Base-by-base conservation (phyloP, 1,140 invertebrate genomes). In the Adelges cooleyi region DNA sequence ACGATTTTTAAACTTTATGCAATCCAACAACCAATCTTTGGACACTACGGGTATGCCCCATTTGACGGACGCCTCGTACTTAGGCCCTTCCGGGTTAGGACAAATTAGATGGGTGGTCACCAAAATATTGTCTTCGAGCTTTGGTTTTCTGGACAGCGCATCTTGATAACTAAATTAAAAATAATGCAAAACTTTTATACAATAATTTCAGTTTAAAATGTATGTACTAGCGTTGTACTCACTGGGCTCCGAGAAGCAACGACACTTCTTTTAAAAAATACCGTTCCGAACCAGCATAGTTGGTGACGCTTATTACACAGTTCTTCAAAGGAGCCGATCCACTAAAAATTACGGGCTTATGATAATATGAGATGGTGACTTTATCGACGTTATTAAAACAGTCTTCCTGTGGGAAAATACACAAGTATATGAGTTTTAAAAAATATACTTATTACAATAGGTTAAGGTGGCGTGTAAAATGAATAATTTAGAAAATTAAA, bases 1-100 rank as follows among this genome's bases (percentile, higher is more conserved):
- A 56, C 54, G 66, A 2, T 1, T 38, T 22, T 54, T 59, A 22
- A 10, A 11, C 23, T 29, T 52, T 11, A 68, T 82, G 75, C 89
- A 92, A 22, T 79, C 76, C 38, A 86, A 72, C 25, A 95, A 71
- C 92, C 92, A 95, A 15, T 83, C 74, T 22, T 83, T 81, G 1
- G 72, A 82, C 1, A 94, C 82, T 22, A 86, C 86, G 1, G 81
- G 89, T 76, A 90, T 72, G 17, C 80, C 80, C 92, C 91, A 95
- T 72, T 89, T 89, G 1, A 88, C 73, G 1, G 91, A 88, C 9
- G 88, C 91, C 36, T 75, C 74, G 74, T 91, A 94, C 73, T 95
- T 95, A 51, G 84, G 82, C 0, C 91, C 90, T 66, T 77, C 77
- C 0, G 87, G 75, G 0, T 75, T 75, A 9, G 84, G 82, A 66